Evolutionary conservation across 2,113 vertebrate species (phyloP).

Genomic region (Peucedramus taeniatus): DNA sequence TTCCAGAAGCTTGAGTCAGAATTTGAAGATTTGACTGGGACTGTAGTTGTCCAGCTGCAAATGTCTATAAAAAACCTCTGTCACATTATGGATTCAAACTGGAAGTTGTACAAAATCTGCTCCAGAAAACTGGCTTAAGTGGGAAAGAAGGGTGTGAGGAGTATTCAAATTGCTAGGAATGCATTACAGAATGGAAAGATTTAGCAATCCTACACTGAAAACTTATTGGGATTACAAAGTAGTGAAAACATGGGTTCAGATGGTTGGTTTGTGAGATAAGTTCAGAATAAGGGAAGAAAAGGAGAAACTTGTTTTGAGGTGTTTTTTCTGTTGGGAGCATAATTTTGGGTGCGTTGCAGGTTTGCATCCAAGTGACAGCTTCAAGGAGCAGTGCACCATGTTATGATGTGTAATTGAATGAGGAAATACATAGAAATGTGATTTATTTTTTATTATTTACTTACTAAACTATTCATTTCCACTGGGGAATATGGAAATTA

Average conservation of each 20-base stretch:
- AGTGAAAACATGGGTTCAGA: background rate
- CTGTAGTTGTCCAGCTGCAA: background rate
- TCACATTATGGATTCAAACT: background rate
- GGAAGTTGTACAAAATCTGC: background rate
- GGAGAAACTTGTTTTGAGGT: background rate
- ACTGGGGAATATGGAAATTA: background rate
- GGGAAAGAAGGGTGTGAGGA: background rate
- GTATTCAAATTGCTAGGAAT: background rate
- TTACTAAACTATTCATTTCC: background rate
- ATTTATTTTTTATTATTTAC: background rate
- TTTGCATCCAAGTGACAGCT: background rate
- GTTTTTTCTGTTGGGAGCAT: background rate
- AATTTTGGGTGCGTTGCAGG: background rate
- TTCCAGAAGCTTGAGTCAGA: background rate
- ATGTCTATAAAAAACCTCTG: background rate
- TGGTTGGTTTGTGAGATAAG: background rate
- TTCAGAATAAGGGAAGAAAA: background rate
- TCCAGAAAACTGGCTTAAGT: background rate
- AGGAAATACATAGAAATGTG: background rate
- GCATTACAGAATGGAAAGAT: background rate
- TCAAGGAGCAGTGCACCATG: background rate
- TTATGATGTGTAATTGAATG: background rate
- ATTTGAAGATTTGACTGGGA: background rate
- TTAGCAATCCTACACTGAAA: background rate
- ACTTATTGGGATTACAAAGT: background rate